Base-by-base conservation (phyloP, 2,888 invertebrate genomes). In the Oscheius sp. region DNA sequence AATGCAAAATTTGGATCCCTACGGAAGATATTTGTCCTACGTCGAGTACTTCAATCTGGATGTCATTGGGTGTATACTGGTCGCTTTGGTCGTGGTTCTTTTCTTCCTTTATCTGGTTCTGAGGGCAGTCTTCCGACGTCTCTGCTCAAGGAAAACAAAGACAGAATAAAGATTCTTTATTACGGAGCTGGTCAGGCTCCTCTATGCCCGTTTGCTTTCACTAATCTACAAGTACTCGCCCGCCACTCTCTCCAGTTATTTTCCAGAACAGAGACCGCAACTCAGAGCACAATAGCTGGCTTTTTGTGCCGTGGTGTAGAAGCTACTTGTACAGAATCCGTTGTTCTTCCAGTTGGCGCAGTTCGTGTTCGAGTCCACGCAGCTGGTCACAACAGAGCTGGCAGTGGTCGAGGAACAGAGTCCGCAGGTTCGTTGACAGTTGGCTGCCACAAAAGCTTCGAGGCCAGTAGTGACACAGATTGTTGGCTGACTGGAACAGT, bases 401-500 rank as follows among this genome's bases (percentile, higher is more conserved):
- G 10, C 62, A 13, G 62, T 37, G 21, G 62, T 9, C 42, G 42
- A 37, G 33, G 29, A 32, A 35, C 60, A 60, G 37, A 60, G 60
- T 7, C 21, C 37, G 35, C 60, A 60, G 37, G 60, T 60, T 35
- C 60, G 33, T n/a, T 60, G 60, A 37, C 60, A 60, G 11, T 60
- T 60, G 60, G 60, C 60, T 37, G 29, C 33, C 2, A 60, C 37
- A 37, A 60, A 60, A 37, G 60, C 33, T 7, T 29, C 13, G 11
- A 60, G 35, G 2, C 33, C 60, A 0, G 13, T 60, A 11, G 29
- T 60, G 37, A n/a, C 37, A 60, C 71, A 71, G n/a, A 71, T 71
- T 9, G 60, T 59, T 11, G 71, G 71, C 21, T 71, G 37, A 13
- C 33, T 47, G 32, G 59, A 42, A 32, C 71, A 71, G n/a, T 60